These are phyloP conservation scores for Amphipyra tragopoginis DNA, from an alignment of 2,888 invertebrate species.

Conservation along the genomic window DNA sequence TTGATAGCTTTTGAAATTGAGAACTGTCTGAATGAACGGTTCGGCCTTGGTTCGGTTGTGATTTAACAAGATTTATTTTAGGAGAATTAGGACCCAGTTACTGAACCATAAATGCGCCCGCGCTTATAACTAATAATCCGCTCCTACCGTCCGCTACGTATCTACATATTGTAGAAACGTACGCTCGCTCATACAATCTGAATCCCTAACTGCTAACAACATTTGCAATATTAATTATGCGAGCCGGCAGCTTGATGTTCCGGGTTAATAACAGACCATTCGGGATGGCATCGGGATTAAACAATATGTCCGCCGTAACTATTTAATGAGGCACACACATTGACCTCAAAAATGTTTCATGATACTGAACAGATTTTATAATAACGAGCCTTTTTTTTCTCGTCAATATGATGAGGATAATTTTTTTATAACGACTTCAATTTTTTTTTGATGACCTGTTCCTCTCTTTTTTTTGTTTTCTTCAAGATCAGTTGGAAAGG, in stretches of 20 bases:
- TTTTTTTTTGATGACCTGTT: too few species aligned
- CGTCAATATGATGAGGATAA: too few species aligned
- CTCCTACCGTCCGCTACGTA: background rate
- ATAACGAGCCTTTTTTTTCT: constrained; percentile 28
- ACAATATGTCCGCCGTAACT: constrained; percentile 78
- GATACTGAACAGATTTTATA: constrained; percentile 41
- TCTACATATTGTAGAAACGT: background rate
- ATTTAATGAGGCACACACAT: constrained; percentile 75
- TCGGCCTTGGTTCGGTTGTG: too few species aligned
- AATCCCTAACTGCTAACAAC: constrained; percentile 83
- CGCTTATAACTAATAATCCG: background rate
- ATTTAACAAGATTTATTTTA: too few species aligned
- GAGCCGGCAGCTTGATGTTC: constrained; percentile 74
- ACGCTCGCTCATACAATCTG: constrained; percentile 60
- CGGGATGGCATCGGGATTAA: constrained; percentile 77
- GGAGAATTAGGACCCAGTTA: too few species aligned
- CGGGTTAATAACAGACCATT: constrained; percentile 80
- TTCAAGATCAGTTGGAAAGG: too few species aligned
- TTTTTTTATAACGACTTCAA: too few species aligned
- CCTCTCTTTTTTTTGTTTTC: too few species aligned
- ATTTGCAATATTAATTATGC: constrained; percentile 88
- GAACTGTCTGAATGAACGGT: too few species aligned
- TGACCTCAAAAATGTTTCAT: constrained; percentile 62
- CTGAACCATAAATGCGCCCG: too few species aligned
- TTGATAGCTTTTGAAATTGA: too few species aligned